Base-by-base conservation (phyloP, 2,888 invertebrate genomes). In the Ashinkailepas kermadecensis region DNA sequence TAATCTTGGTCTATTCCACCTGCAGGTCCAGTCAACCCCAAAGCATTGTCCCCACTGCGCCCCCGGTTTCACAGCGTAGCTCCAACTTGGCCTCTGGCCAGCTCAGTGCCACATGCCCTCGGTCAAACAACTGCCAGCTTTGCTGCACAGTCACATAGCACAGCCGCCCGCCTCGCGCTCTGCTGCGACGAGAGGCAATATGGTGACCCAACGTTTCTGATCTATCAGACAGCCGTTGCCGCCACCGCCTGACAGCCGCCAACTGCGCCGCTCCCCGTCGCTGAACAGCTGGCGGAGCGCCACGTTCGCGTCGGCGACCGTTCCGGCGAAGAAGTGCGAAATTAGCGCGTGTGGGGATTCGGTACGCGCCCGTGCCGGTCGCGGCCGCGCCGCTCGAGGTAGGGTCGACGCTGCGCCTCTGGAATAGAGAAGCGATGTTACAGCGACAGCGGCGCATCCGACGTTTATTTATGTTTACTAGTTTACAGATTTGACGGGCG, bases 261-360 rank as follows among this genome's bases (percentile, higher is more conserved):
- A 13, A 13, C 59, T 11, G 25, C 67, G 12, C 25, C 13, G 67
- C 67, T 39, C 39, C 39, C 39, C 13, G 13, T 67, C 25, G 67
- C 12, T 25, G 18, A n/a, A 13, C 67, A 67, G 67, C 67, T 67
- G 67, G 67, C 67, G 67, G 4, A 12, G 67, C 67, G 67, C 25
- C 25, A 25, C 67, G 67, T 25, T 13, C 67, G 67, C 67, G 23
- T 25, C 25, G 12, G 67, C 67, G n/a, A 25, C 74, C 25, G 25
- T 74, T 74, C 21, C 54, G 74, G 54, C 54, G 54, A 11, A 13
- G 9, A 74, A 54, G 54, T 74, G 74, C 21, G 54, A 74, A 74
- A 74, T 74, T 74, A 74, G 74, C 74, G 74, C 74, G 74, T 54
- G 74, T 74, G 74, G 74, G 74, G 54, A 74, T 74, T 74, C 74